Evolutionary conservation across 2,113 vertebrate species (phyloP).

Genomic region (Acanthisitta chloris): DNA sequence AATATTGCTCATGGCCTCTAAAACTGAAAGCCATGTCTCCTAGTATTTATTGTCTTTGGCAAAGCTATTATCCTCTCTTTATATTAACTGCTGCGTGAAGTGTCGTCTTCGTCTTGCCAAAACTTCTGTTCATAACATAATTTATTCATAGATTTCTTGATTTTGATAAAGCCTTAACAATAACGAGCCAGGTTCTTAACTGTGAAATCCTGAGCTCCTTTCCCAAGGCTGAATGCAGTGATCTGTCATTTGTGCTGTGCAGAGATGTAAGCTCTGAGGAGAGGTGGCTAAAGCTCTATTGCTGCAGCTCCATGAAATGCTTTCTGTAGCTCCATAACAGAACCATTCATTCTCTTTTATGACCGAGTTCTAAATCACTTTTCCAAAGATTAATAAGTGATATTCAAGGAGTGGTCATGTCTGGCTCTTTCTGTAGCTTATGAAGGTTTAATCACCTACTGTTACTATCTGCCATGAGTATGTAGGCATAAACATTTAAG

Average conservation of each 20-base stretch:
- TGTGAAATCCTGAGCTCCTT: background rate
- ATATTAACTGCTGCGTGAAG: conserved; percentile 52
- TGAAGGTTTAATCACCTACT: background rate
- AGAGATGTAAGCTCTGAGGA: background rate
- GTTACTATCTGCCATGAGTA: background rate
- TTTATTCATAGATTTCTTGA: conserved; percentile 11
- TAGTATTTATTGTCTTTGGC: conserved; percentile 65
- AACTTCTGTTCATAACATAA: conserved; percentile 37
- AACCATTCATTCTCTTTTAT: background rate
- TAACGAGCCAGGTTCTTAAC: background rate
- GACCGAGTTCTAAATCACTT: background rate
- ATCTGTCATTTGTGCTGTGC: background rate
- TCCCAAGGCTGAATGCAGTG: background rate
- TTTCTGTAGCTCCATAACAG: background rate
- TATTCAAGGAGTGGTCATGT: background rate
- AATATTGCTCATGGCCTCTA: conserved; percentile 30
- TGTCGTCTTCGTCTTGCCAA: conserved; percentile 33
- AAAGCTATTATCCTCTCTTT: conserved; percentile 27
- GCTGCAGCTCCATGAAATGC: background rate
- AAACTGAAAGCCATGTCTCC: conserved; percentile 39
- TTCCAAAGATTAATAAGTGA: background rate
- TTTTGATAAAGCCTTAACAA: conserved; percentile 35
- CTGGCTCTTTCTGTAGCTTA: background rate
- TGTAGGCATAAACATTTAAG: background rate
- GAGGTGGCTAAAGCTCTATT: background rate